Conservation (phyloP, 30 jellyfish, hydroid and myxozoan genomes). For the Sanderia malayensis region DNA sequence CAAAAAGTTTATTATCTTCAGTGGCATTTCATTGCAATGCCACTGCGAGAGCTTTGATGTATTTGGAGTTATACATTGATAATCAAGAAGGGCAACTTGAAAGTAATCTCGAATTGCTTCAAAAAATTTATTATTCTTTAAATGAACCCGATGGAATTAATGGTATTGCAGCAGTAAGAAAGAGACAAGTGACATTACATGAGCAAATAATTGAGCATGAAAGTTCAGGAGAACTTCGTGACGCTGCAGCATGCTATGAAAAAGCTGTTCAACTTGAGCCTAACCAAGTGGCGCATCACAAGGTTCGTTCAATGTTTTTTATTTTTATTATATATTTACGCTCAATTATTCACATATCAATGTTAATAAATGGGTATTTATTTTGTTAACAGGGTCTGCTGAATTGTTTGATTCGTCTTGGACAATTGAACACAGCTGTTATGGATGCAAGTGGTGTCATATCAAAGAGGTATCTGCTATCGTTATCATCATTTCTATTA, state of each 20-base stretch:
- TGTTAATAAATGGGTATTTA: not conserved
- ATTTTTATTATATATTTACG: too few species aligned
- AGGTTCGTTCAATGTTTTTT: not conserved
- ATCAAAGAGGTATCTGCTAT: slow-evolving; percentile 53
- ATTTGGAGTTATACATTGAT: slow-evolving; percentile 67
- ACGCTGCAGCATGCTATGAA: slow-evolving; percentile 90
- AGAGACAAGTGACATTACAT: slow-evolving; percentile 42
- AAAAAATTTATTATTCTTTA: slow-evolving; percentile 54
- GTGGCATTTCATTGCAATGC: slow-evolving; percentile 64
- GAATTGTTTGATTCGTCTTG: slow-evolving; percentile 50
- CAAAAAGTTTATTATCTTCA: slow-evolving; percentile 30
- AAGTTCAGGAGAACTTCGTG: slow-evolving; percentile 75
- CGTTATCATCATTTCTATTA: too few species aligned
- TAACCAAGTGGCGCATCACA: slow-evolving; percentile 67
- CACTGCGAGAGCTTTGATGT: slow-evolving; percentile 78
- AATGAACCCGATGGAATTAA: slow-evolving; percentile 90
- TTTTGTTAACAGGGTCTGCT: slow-evolving; percentile 27
- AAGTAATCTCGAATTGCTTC: slow-evolving; percentile 63
- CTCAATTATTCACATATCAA: not conserved
- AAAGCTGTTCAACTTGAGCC: slow-evolving; percentile 73
- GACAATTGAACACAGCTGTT: slow-evolving; percentile 62
- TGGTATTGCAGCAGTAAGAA: slow-evolving; percentile 88
- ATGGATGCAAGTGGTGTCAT: slow-evolving; percentile 87
- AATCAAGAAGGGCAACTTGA: slow-evolving; percentile 39
- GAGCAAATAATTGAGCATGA: slow-evolving; percentile 86